A percentile compares a stretch with the other conserved stretches of the same genome.
These are phyloP conservation scores for Bufo bufo DNA, from an alignment of 2,113 vertebrate species.

Conservation along the genomic window DNA sequence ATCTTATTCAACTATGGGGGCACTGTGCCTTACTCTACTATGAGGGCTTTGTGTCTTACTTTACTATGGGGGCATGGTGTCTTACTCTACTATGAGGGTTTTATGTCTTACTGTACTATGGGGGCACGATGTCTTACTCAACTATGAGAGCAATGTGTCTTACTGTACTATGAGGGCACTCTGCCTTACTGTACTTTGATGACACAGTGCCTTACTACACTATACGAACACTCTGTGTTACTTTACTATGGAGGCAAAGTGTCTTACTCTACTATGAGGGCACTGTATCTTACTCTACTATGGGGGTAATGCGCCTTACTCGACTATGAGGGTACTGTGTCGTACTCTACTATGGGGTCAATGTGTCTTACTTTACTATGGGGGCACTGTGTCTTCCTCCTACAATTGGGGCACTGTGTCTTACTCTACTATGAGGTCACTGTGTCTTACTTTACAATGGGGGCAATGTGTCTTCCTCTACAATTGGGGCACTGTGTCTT, in stretches of 20 bases:
- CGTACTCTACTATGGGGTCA: not conserved
- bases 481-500: too few species aligned
- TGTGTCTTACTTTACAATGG: too few species aligned
- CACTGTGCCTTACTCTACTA: not conserved
- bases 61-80: not conserved
- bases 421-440: too few species aligned
- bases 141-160: not conserved
- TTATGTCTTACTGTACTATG: not conserved
- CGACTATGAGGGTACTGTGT: not conserved
- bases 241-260: not conserved
- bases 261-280: not conserved
- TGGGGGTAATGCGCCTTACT: not conserved
- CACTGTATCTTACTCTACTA: not conserved
- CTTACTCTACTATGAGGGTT: not conserved
- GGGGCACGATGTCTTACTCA: not conserved
- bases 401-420: too few species aligned
- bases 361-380: not conserved
- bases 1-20: not conserved
- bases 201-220: not conserved
- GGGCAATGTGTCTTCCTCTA: too few species aligned
- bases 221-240: not conserved
- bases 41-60: not conserved
- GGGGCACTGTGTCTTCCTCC: not conserved
- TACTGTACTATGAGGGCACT: not conserved
- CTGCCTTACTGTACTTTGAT: not conserved